phyloP scores from a whole-genome alignment of 2,113 vertebrate species.

The Tauraco erythrolophus region DNA sequence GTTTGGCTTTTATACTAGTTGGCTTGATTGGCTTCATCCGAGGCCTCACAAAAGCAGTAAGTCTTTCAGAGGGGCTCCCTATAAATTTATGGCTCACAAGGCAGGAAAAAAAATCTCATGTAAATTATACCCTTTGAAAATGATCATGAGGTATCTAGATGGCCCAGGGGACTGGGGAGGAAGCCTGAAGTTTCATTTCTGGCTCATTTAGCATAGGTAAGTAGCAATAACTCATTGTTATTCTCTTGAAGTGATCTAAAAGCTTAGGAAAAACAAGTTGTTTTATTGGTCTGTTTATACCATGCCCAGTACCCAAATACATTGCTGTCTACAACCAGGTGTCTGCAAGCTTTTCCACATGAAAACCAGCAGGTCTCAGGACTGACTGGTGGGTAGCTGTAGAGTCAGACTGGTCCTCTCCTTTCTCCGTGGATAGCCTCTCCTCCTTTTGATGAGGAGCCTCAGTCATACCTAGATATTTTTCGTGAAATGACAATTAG shows the following conservation, averaged over 20 bases:
- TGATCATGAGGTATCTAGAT: conserved; percentile 41
- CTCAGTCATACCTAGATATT: not conserved
- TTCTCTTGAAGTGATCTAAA: not conserved
- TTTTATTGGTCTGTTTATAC: not conserved
- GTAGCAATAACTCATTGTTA: conserved; percentile 28
- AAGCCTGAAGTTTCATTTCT: conserved; percentile 46
- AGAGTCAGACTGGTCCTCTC: not conserved
- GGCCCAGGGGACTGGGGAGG: conserved; percentile 15
- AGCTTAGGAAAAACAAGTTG: conserved; percentile 10
- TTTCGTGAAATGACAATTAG: rapidly evolving
- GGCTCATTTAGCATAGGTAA: conserved; percentile 63
- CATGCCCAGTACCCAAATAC: not conserved
- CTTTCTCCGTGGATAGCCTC: not conserved
- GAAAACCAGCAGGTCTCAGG: not conserved
- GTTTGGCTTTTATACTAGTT: conserved; percentile 52
- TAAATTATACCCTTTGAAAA: conserved; percentile 67
- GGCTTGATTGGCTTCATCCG: conserved; percentile 63
- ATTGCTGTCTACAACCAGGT: not conserved
- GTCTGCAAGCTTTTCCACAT: not conserved
- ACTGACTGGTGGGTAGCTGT: not conserved
- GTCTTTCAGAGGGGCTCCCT: conserved; percentile 55
- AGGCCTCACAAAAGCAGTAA: conserved; percentile 59
- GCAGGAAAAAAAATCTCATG: conserved; percentile 54
- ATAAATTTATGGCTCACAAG: conserved; percentile 62
- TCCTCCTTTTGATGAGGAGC: not conserved